These are phyloP conservation scores for Steatornis caripensis DNA, from an alignment of 2,113 vertebrate species.

Conservation along the genomic window DNA sequence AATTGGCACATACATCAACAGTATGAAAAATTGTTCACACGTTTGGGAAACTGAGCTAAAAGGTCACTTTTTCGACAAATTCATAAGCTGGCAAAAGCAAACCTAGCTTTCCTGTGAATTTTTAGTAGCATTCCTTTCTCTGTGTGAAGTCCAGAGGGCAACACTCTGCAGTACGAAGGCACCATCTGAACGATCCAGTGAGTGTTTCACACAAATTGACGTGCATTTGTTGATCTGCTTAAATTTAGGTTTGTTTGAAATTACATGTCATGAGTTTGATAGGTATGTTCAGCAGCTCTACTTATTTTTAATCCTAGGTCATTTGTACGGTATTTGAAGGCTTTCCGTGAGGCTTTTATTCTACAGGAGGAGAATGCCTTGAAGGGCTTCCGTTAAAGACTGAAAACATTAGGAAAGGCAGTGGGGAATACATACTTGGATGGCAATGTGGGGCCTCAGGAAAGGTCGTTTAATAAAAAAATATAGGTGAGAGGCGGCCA, in stretches of 20 bases:
- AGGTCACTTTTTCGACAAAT: conserved; percentile 18
- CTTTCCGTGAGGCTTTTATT: background rate
- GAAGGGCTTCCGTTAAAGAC: background rate
- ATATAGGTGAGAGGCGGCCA: background rate
- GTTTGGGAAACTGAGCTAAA: background rate
- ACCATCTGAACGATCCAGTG: background rate
- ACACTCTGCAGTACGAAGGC: background rate
- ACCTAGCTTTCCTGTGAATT: background rate
- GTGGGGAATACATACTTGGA: background rate
- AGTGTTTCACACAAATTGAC: background rate
- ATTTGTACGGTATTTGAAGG: background rate
- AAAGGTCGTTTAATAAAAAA: background rate
- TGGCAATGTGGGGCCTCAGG: background rate
- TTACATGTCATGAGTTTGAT: background rate
- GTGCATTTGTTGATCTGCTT: background rate
- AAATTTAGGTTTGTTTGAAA: background rate
- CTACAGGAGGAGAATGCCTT: background rate
- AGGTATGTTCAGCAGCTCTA: background rate
- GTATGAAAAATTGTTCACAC: background rate
- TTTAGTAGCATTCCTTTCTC: background rate
- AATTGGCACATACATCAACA: background rate
- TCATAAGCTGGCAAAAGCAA: background rate
- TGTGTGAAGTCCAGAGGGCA: background rate
- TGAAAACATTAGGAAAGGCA: background rate
- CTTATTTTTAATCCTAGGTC: background rate